phyloP scores from a whole-genome alignment of 2,888 invertebrate species.

The Dermolepida albohirtum region DNA sequence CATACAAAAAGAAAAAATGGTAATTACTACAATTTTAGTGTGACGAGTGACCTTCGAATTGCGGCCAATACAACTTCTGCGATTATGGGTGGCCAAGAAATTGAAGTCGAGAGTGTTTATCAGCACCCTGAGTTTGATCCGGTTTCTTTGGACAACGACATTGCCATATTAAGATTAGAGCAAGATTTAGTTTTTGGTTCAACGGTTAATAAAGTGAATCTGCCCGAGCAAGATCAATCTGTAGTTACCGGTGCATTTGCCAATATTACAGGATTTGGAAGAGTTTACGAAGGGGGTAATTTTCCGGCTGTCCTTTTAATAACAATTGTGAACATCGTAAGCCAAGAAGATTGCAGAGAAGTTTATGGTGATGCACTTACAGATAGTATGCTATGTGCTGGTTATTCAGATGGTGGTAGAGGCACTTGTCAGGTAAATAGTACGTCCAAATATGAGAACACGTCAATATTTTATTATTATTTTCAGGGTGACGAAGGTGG shows the following conservation, averaged over 20 bases:
- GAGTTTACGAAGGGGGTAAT: not conserved
- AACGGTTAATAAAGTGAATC: constrained; percentile 13
- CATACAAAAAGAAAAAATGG: too few relatives aligned
- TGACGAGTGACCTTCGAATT: too few relatives aligned
- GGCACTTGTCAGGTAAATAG: too few relatives aligned
- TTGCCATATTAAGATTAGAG: constrained; percentile 56
- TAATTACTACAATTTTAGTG: too few relatives aligned
- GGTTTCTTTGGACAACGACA: constrained; percentile 55
- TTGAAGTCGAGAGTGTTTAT: constrained; percentile 44
- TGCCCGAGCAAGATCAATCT: constrained; percentile 29
- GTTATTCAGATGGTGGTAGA: too few relatives aligned
- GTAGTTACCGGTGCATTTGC: constrained; percentile 32
- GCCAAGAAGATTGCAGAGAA: too few relatives aligned
- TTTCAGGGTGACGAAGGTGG: constrained; percentile 57
- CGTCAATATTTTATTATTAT: too few relatives aligned
- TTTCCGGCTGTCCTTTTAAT: too few relatives aligned
- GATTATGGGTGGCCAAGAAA: constrained; percentile 41
- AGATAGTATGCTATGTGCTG: too few relatives aligned
- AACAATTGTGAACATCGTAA: too few relatives aligned
- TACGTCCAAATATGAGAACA: too few relatives aligned
- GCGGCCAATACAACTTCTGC: constrained; percentile 38
- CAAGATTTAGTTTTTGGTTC: constrained; percentile 23
- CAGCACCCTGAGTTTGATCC: constrained; percentile 52
- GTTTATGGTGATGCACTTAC: too few relatives aligned
- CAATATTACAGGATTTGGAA: constrained; percentile 46